phyloP scores from a whole-genome alignment of 2,113 vertebrate genomes.

The Ranitomeya variabilis region DNA sequence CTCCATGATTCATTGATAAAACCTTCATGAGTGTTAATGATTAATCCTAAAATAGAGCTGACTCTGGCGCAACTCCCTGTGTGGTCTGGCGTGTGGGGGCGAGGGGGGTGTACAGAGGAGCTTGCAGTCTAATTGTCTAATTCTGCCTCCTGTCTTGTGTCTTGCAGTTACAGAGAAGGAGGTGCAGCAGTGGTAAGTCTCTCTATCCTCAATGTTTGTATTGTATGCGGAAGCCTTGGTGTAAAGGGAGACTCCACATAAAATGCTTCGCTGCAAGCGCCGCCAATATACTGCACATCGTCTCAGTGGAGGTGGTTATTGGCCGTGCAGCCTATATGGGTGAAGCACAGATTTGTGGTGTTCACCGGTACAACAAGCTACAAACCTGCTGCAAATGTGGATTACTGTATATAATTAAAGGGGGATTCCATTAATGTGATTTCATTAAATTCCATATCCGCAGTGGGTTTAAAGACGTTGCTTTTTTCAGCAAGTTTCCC shows the following conservation, averaged over 20 bases:
- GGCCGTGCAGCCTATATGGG: too few species aligned
- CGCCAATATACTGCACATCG: too few species aligned
- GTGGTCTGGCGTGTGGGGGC: neutral
- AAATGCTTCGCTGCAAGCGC: neutral
- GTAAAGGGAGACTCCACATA: neutral
- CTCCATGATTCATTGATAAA: constrained; percentile 34
- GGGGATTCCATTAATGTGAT: too few species aligned
- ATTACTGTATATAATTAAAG: too few species aligned
- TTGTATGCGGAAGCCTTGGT: neutral
- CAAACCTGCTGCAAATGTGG: too few species aligned
- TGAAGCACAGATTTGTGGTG: too few species aligned
- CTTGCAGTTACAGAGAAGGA: constrained; percentile 93
- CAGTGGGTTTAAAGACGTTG: too few species aligned
- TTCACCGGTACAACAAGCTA: too few species aligned
- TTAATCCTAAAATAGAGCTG: constrained; percentile 29
- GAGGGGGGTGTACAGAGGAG: neutral
- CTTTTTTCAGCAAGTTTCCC: too few species aligned
- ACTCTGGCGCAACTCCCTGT: neutral
- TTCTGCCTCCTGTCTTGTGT: constrained; percentile 68
- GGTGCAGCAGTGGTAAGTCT: constrained; percentile 94
- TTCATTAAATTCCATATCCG: too few species aligned
- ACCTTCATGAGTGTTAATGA: constrained; percentile 4
- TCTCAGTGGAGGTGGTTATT: too few species aligned
- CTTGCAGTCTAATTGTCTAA: constrained; percentile 26
- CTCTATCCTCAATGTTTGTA: too few species aligned